Evolutionary conservation across 2,888 invertebrate genomes (phyloP).

Genomic region (Epinotia ramella): DNA sequence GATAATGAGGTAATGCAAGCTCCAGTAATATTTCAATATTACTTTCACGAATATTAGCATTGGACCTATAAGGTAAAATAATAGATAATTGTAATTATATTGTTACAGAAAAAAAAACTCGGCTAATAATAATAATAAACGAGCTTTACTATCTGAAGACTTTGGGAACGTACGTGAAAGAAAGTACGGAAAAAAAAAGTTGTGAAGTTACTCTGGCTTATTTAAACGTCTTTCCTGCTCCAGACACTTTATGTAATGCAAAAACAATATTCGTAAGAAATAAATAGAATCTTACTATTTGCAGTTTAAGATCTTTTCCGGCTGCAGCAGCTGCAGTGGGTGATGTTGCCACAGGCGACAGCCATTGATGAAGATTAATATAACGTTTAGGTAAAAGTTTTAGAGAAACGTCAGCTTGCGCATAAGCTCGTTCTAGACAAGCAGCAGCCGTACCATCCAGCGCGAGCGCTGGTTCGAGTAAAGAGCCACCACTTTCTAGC

Average conservation of each 20-base stretch:
- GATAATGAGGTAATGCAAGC: too few species aligned
- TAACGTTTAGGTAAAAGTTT: conserved; percentile 96
- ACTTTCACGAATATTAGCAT: too few species aligned
- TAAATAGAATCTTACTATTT: conserved; percentile 86
- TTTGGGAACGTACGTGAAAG: too few species aligned
- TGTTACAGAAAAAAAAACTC: too few species aligned
- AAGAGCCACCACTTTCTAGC: conserved; percentile 81
- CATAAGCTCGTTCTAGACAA: conserved; percentile 91
- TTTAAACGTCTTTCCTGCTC: too few species aligned
- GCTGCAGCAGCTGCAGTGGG: conserved; percentile 82
- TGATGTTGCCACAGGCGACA: conserved; percentile 90
- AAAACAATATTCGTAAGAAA: background rate
- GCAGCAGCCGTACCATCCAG: conserved; percentile 88
- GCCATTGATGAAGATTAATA: conserved; percentile 96
- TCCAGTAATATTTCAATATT: too few species aligned
- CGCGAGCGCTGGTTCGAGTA: conserved; percentile 87
- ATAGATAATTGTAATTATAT: too few species aligned
- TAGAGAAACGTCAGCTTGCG: conserved; percentile 92
- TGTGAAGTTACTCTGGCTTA: too few species aligned
- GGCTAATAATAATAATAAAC: too few species aligned
- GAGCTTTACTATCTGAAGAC: too few species aligned
- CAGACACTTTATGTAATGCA: background rate
- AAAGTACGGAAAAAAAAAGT: too few species aligned
- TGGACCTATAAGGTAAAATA: too few species aligned
- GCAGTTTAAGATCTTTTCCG: conserved; percentile 91